phyloP scores from a whole-genome alignment of 2,797 vertebrate species.

The Enteromius trimaculatus region DNA sequence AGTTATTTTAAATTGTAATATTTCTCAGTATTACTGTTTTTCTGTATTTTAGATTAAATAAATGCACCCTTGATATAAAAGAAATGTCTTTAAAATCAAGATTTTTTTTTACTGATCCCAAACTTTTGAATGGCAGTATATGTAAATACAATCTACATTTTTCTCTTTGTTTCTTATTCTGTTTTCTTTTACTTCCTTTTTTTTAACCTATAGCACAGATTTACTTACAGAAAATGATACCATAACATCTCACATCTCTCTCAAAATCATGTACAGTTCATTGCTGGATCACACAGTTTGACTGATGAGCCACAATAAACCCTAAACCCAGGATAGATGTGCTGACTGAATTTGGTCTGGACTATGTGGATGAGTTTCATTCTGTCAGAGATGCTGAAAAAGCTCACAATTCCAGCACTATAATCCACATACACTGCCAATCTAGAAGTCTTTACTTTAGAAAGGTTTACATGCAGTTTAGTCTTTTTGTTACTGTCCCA shows the following conservation, averaged over 20 bases:
- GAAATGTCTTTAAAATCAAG: no score
- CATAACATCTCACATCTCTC: background rate
- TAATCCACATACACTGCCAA: slow-evolving; percentile 55
- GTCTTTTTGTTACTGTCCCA: slow-evolving; percentile 50
- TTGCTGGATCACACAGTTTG: slow-evolving; percentile 40
- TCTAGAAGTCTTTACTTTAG: slow-evolving; percentile 32
- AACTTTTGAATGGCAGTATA: background rate
- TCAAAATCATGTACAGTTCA: background rate
- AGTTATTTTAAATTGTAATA: no score
- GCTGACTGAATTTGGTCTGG: slow-evolving; percentile 48
- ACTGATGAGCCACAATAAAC: slow-evolving; percentile 48
- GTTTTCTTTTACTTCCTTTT: background rate
- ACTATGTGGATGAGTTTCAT: slow-evolving; percentile 5
- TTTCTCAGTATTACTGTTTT: no score
- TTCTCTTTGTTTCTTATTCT: background rate
- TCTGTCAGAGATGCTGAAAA: slow-evolving; percentile 54
- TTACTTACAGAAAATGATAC: background rate
- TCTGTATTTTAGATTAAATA: no score
- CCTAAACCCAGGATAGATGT: slow-evolving; percentile 47
- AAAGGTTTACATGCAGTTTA: slow-evolving; percentile 37
- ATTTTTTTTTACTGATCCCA: no score
- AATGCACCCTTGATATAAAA: no score
- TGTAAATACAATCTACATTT: background rate
- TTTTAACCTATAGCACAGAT: background rate
- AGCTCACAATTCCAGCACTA: slow-evolving; percentile 48